Evolutionary conservation across 2,797 vertebrate species (phyloP), one percentile per base, ranked within the genome.

Genomic region (Columba guinea): DNA sequence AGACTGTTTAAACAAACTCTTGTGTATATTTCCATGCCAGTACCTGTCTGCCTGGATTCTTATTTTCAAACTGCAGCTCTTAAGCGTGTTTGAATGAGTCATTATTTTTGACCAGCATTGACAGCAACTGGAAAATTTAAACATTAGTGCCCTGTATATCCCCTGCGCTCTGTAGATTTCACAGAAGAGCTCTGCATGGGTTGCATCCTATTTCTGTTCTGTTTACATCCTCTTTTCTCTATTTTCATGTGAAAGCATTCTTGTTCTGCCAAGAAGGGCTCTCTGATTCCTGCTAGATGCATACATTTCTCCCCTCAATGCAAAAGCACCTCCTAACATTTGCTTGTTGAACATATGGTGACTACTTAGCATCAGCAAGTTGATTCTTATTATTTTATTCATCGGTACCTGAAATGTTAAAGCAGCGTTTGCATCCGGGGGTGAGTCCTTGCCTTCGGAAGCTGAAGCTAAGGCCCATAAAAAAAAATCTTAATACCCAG

Each of bases 11-110:
- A 94, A 93, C 75, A 89, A 93, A 90, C 70, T 95, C 35, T n/a
- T 94, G 80, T 65, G 75, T 94, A 89, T 89, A 71, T 94, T 96
- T 94, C 96, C 84, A 51, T 44, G 89, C 22, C 64, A 70, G 49
- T 87, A 96, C 95, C 91, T 83, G 94, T 87, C 91, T 39, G 82
- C 84, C 94, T 26, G 2, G 90, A 95, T 96, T 94, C 92, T 94
- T 90, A 79, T 74, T 93, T 92, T 83, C 90, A 77, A 95, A 95
- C 90, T n/a, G 73, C 41, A 88, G 24, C 64, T 88, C 87, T 81
- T 81, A 75, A 94, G 65, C 17, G 1, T 71, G 68, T 67, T 93
- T 68, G 32, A 89, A 89, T 92, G 94, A 96, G 84, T 95, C 93
- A 96, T 85, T 83, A 30, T 51, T 94, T 91, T 87, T 87, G 78